phyloP scores from a whole-genome alignment of 2,797 vertebrate genomes.

The Menidia menidia region DNA sequence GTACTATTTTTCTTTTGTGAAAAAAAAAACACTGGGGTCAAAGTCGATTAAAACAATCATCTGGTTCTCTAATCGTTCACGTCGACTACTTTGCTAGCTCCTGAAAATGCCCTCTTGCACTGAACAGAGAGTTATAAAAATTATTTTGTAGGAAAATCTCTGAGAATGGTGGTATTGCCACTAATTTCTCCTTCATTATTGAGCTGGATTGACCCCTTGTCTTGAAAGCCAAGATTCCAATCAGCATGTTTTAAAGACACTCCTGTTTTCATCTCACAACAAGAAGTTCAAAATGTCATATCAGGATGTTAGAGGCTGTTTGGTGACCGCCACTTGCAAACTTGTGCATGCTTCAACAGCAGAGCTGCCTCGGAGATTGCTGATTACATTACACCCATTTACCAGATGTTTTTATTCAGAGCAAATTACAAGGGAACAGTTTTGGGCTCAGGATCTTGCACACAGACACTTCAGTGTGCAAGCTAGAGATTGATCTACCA shows the following conservation, averaged over 20 bases:
- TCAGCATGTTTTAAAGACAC: neutral
- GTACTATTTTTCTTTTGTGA: conserved; percentile 4
- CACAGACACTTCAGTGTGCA: too few relatives aligned
- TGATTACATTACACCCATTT: neutral
- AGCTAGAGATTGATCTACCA: neutral
- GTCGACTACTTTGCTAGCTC: neutral
- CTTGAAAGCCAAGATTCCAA: neutral
- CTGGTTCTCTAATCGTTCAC: neutral
- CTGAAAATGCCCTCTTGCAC: neutral
- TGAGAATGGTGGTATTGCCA: neutral
- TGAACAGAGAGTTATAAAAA: neutral
- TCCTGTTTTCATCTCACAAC: neutral
- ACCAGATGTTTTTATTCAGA: neutral
- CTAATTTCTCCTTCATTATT: neutral
- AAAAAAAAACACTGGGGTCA: conserved; percentile 10
- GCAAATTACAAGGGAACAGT: too few relatives aligned
- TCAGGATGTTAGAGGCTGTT: neutral
- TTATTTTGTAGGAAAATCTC: too few relatives aligned
- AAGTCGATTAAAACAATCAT: conserved; percentile 13
- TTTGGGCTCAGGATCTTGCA: too few relatives aligned
- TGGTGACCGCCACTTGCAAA: neutral
- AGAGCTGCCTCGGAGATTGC: neutral
- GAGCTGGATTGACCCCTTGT: neutral
- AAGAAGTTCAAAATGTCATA: neutral
- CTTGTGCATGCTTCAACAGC: neutral